Evolutionary conservation across 2,113 vertebrate genomes (phyloP).

Genomic region (Carlito syrichta): DNA sequence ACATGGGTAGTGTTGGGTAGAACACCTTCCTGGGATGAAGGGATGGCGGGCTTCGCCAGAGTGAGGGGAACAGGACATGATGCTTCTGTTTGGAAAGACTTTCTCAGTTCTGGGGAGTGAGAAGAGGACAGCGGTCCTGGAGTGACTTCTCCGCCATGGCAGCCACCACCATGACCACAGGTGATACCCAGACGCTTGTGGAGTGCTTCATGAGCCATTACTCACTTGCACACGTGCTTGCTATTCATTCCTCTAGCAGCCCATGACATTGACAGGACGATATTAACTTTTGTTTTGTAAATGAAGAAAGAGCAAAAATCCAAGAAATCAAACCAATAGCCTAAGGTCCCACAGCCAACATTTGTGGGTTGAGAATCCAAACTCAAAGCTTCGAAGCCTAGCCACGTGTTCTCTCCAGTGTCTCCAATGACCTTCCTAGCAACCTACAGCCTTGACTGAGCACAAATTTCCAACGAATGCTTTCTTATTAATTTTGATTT

Average conservation of each 20-base stretch:
- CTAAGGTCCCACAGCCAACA: not conserved
- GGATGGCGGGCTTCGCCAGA: too few relatives aligned
- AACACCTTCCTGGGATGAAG: not conserved
- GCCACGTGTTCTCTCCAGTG: not conserved
- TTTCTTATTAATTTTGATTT: not conserved
- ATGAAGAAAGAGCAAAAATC: not conserved
- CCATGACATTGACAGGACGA: not conserved
- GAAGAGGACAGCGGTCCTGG: not conserved
- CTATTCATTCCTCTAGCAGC: not conserved
- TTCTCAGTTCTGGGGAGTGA: too few relatives aligned
- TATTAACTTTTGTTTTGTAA: not conserved
- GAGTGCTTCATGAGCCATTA: not conserved
- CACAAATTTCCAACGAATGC: not conserved
- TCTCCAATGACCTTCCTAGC: accelerated
- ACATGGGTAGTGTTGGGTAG: not conserved
- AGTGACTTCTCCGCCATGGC: accelerated
- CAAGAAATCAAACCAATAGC: not conserved
- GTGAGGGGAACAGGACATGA: accelerated
- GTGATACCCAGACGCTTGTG: not conserved
- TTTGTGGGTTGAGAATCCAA: not conserved
- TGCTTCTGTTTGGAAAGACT: not conserved
- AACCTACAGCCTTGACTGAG: accelerated
- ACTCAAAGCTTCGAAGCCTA: not conserved
- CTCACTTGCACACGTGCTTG: not conserved
- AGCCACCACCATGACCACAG: too few relatives aligned